Base-by-base conservation (phyloP, 2,888 invertebrate species). In the Rotaria socialis region DNA sequence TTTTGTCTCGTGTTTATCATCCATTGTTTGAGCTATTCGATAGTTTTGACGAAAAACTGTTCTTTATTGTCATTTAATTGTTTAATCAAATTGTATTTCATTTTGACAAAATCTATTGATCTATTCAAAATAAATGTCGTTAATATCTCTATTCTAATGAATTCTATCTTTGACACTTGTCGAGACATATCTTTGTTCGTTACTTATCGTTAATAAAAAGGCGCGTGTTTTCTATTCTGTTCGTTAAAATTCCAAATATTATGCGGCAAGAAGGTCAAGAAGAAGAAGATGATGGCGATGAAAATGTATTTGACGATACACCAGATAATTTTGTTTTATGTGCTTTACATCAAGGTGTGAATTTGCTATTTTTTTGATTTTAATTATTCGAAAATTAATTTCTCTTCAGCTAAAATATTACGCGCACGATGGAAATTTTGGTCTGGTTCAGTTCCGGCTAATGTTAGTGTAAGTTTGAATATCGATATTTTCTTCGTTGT, bases 391-490 rank as follows among this genome's bases (percentile, higher is more conserved):
- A 52, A 2, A 19, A 1, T 55, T 55, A 6, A 55, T 58, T 22
- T 58, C n/a, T 19, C 16, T 67, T 67, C 11, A 67, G 60, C 60
- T 27, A 67, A 67, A 67, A 67, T n/a, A 14, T n/a, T 67, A 67
- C 60, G 60, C 35, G 60, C 27, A 67, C 60, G 60, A 67, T 67
- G 60, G 60, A 67, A 67, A 67, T 67, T 67, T 35, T 67, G 60
- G 60, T 67, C 60, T 3, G 60, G n/a, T 67, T 14, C 60, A 27
- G 60, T 67, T 16, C 60, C 60, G 11, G 27, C 60, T n/a, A 7
- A 67, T 67, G 60, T 67, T n/a, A 67, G 27, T 67, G 60, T 67
- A 67, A 67, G 60, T 67, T n/a, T 10, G 8, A 58, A 67, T 16
- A 55, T 19, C 4, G 22, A 55, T 55, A 2, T 55, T 10, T 55